Evolutionary conservation across 2,888 invertebrate species (phyloP).

Genomic region (Anoplius nigerrimus): DNA sequence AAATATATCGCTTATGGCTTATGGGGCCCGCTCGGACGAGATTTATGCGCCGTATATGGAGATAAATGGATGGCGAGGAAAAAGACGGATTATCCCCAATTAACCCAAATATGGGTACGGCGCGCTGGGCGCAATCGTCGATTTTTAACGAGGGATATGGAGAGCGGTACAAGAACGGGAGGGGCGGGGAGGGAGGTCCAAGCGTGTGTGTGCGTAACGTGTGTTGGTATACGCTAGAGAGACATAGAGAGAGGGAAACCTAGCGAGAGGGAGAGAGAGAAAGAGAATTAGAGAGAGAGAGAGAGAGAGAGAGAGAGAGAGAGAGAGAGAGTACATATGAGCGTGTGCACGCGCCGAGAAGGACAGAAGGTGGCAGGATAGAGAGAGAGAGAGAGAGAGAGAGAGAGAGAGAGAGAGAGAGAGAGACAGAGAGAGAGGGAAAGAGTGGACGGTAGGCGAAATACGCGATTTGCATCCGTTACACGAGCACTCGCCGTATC

Average conservation of each 20-base stretch:
- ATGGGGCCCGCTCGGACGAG: too few relatives aligned
- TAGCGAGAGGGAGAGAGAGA: too few relatives aligned
- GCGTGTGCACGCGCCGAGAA: background rate
- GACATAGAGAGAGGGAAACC: too few relatives aligned
- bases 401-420: too few relatives aligned
- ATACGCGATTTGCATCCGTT: slow-evolving; percentile 16
- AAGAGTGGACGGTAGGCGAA: background rate
- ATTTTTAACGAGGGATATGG: slow-evolving; percentile 17
- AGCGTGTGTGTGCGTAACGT: too few relatives aligned
- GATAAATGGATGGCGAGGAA: slow-evolving; percentile 11
- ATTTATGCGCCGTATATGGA: too few relatives aligned
- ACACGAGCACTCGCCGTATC: background rate
- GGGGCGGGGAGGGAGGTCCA: background rate
- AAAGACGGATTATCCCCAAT: slow-evolving; percentile 37
- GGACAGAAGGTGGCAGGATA: slow-evolving; percentile 1
- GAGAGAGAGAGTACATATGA: too few relatives aligned
- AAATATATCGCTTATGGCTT: too few relatives aligned
- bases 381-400: too few relatives aligned
- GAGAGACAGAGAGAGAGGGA: background rate
- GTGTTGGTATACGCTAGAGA: too few relatives aligned
- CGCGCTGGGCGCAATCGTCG: slow-evolving; percentile 13
- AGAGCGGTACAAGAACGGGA: background rate
- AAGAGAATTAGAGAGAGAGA: too few relatives aligned
- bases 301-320: too few relatives aligned
- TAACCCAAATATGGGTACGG: slow-evolving; percentile 28